Evolutionary conservation across 2,797 vertebrate species (phyloP).

Genomic region (Fundulus diaphanus): DNA sequence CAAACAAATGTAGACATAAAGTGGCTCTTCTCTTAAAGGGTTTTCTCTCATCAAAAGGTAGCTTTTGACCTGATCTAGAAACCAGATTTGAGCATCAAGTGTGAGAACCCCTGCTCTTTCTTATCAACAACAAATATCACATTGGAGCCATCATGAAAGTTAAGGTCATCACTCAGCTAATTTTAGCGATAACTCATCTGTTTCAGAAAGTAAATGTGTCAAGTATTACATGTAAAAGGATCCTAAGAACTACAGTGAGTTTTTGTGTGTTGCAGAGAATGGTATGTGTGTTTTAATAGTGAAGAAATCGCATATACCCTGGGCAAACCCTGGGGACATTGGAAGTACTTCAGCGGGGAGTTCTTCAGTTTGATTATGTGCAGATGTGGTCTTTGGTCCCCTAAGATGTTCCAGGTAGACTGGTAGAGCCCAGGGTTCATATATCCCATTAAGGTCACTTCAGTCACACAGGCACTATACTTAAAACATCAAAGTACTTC

Average conservation of each 20-base stretch:
- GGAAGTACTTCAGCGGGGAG: constrained; percentile 41
- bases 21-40: not conserved
- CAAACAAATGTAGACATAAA: not conserved
- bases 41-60: not conserved
- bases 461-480: constrained; percentile 21
- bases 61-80: not conserved
- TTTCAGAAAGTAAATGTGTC: constrained; percentile 29
- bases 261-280: constrained; percentile 20
- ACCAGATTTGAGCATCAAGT: not conserved
- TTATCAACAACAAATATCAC: too few species aligned
- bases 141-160: not conserved
- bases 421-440: constrained; percentile 20
- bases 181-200: constrained; percentile 18
- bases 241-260: constrained; percentile 21
- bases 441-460: constrained; percentile 20
- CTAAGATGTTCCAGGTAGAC: constrained; percentile 42
- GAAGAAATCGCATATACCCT: not conserved
- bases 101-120: not conserved
- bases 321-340: constrained; percentile 33
- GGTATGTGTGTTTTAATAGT: constrained; percentile 38
- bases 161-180: constrained; percentile 19
- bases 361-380: constrained; percentile 45
- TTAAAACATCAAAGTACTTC: constrained; percentile 64
- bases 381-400: constrained; percentile 57
- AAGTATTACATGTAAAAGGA: constrained; percentile 24